Base-by-base conservation (phyloP, 2,113 vertebrate genomes). In the western clawed frog (Xenopus tropicalis) region DNA sequence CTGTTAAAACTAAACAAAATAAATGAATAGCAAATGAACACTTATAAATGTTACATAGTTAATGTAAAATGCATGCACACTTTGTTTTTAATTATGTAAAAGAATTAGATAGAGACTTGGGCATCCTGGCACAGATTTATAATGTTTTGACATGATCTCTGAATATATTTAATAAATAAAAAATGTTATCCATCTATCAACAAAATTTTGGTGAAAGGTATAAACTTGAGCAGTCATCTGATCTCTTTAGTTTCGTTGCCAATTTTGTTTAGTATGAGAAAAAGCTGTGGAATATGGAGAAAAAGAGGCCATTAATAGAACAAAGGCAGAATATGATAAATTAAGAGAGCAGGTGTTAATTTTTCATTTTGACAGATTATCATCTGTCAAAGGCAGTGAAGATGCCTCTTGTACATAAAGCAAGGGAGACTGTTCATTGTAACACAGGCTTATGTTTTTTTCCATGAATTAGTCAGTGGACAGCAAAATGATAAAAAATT, bases 281-380 rank as follows among this genome's bases (percentile, higher is more conserved):
- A 74, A 78, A 78, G 79, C 72, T 81, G 80, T 21, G 70, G 63
- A 80, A 80, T 42, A 66, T 80, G 67, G 46, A 67, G 75, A 75
- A 70, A 62, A 78, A 82, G 63, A 74, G 80, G 67, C 80, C 88
- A 84, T 84, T 89, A 87, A 86, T 85, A 88, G 86, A 86, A 85
- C 80, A 85, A 80, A 85, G 82, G 84, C 82, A 85, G 78, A 85
- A 85, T 79, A 88, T 91, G 90, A 93, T 91, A 83, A 91, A 93
- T 93, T 90, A 92, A 87, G 83, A 86, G 83, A 86, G 82, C 81
- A 61, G 80, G 82, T 83, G 87, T 93, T 93, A 90, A 91, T 91
- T 92, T 92, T 93, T 93, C 91, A 93, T 91, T 90, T 80, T 93
- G 91, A 93, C 88, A 91, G 86, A 91, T 91, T 89, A 90, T 90